phyloP scores from a whole-genome alignment of 2,113 vertebrate species.

The Phyllopteryx taeniolatus region DNA sequence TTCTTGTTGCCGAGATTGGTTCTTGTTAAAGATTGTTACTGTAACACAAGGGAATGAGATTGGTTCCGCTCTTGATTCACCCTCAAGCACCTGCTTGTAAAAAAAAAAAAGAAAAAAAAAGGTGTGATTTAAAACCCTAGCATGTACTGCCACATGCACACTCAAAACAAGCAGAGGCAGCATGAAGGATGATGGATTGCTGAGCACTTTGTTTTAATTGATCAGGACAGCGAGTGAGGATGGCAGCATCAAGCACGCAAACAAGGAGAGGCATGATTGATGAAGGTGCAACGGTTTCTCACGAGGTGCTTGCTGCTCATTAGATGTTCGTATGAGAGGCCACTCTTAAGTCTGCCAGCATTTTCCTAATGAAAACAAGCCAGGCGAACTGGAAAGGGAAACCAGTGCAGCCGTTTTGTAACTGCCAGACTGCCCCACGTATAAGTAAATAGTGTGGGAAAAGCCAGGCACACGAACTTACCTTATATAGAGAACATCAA shows the following conservation, averaged over 20 bases:
- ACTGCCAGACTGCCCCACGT: background rate
- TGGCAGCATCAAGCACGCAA: slow-evolving; percentile 49
- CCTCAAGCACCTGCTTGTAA: background rate
- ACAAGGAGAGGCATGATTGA: slow-evolving; percentile 57
- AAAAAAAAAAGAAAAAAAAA: background rate
- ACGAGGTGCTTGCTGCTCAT: slow-evolving; percentile 21
- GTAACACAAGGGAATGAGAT: slow-evolving; percentile 13
- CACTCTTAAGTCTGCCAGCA: background rate
- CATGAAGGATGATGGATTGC: slow-evolving; percentile 58
- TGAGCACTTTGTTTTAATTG: slow-evolving; percentile 59
- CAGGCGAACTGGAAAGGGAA: background rate
- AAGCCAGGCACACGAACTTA: too few relatives aligned
- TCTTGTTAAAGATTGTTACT: slow-evolving; percentile 46
- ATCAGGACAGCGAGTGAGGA: slow-evolving; percentile 48
- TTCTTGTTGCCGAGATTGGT: slow-evolving; percentile 34
- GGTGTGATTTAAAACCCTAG: slow-evolving; percentile 1
- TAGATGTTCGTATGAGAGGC: slow-evolving; percentile 7
- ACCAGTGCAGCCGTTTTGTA: background rate
- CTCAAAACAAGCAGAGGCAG: background rate
- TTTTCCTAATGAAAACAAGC: slow-evolving; percentile 11
- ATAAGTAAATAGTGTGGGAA: background rate
- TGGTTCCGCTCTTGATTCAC: slow-evolving; percentile 10
- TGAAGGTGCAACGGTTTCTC: slow-evolving; percentile 40
- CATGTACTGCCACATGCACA: background rate
- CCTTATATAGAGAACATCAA: too few relatives aligned